A percentile compares a stretch with the other conserved stretches of the same genome.
These are phyloP conservation scores for Actinostola sp. DNA, from an alignment of 92 coral and sea anemone species.

Conservation along the genomic window DNA sequence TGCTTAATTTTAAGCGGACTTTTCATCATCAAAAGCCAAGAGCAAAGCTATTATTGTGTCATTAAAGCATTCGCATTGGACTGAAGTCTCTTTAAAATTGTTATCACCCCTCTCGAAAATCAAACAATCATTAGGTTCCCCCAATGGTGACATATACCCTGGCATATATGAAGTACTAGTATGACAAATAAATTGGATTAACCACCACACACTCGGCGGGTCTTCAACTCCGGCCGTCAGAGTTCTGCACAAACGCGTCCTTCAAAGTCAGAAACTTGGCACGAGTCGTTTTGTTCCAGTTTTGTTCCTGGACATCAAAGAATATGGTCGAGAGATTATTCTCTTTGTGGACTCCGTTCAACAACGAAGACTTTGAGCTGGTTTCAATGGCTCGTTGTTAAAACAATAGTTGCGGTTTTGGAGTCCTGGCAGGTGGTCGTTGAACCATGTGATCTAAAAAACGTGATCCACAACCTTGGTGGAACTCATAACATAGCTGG, in stretches of 20 bases:
- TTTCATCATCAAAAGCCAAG: too few relatives aligned
- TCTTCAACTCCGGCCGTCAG: background rate
- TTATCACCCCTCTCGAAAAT: too few relatives aligned
- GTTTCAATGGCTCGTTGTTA: conserved; percentile 1
- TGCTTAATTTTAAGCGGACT: too few relatives aligned
- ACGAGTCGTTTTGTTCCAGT: conserved; percentile 13
- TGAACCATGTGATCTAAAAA: background rate
- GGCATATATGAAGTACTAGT: too few relatives aligned
- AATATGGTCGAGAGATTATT: background rate
- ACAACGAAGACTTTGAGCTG: background rate
- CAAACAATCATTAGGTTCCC: too few relatives aligned
- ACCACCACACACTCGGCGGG: background rate
- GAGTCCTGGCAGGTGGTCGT: conserved; percentile 6
- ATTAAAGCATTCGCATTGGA: too few relatives aligned
- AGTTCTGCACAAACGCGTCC: background rate
- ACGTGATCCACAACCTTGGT: background rate
- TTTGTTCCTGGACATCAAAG: background rate
- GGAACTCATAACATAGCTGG: background rate
- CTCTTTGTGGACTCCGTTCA: conserved; percentile 2
- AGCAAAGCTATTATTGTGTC: too few relatives aligned
- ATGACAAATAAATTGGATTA: background rate
- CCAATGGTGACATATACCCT: too few relatives aligned
- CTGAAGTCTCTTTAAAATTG: too few relatives aligned
- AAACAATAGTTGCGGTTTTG: background rate
- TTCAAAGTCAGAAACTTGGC: background rate